Base-by-base conservation (phyloP, 2,888 invertebrate species). In the Sinhomidia bicolor region DNA sequence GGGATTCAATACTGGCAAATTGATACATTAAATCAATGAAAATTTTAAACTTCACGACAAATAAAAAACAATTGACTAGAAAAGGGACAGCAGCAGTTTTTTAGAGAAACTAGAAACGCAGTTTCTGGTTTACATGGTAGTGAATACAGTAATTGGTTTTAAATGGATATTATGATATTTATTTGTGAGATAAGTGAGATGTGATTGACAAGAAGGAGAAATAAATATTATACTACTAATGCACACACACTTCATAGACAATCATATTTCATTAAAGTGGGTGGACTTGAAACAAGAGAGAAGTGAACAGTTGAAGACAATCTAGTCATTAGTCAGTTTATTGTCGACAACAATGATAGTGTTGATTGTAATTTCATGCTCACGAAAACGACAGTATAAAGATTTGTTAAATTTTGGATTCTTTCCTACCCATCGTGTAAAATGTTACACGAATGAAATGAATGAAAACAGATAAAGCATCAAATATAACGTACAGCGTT, bases 281-380 rank as follows among this genome's bases (percentile, higher is more conserved):
- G 4, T 36, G n/a, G 7, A 65, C 10, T 6, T 36, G 17, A n/a
- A n/a, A 32, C n/a, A 62, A n/a, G 3, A 5, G 12, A 68, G 41
- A 32, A 65, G 1, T 65, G 62, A 1, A 32, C 29, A 65, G 14
- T 65, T 65, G 62, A 32, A 29, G 12, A 12, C n/a, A n/a, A n/a
- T 65, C 2, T 7, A 57, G 20, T 17, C 10, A 51, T 51, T 51
- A 1, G 14, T 60, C 10, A 60, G 62, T 14, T 32, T 41, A 68
- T 41, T 68, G 20, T 68, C 41, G 9, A 9, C 23, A 71, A 71
- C 23, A 71, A 68, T 36, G 68, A 20, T 68, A 9, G 20, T 10
- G 68, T 17, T 71, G 71, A 71, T 71, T 71, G 71, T 17, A 71
- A 71, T 23, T 23, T 12, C 20, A 71, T 23, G 44, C 44, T 71